Percentiles rank a stretch among this genome's conserved stretches.
These are phyloP conservation scores for Spatulosminthurus flaviceps DNA, from an alignment of 2,888 invertebrate genomes.

Conservation along the genomic window DNA sequence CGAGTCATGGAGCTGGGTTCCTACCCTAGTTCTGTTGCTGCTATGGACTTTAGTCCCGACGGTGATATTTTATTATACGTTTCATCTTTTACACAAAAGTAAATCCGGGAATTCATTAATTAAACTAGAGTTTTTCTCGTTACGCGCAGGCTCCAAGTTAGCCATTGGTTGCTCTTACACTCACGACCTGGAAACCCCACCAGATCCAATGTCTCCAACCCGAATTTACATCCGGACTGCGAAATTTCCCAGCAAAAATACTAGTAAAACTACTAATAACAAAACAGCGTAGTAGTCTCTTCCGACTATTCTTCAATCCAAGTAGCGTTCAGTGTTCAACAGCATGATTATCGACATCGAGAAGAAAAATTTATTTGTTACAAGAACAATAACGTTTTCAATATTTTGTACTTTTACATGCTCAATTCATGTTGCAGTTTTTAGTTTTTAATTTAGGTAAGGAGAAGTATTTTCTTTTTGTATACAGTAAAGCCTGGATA, in stretches of 20 bases:
- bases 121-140: not conserved
- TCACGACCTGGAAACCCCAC: conserved; percentile 44
- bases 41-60: conserved; percentile 45
- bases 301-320: too few species aligned
- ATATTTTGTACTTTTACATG: too few species aligned
- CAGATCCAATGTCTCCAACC: conserved; percentile 35
- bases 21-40: conserved; percentile 50
- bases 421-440: too few species aligned
- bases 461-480: too few species aligned
- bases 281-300: too few species aligned
- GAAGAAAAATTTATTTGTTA: too few species aligned
- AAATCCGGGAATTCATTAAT: not conserved
- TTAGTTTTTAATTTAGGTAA: too few species aligned
- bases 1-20: conserved; percentile 28
- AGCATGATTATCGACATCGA: too few species aligned
- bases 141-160: conserved; percentile 40
- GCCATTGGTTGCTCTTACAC: conserved; percentile 52
- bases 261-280: too few species aligned
- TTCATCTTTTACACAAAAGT: not conserved
- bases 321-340: too few species aligned
- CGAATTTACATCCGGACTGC: conserved; percentile 47
- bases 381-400: too few species aligned
- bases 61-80: conserved; percentile 31
- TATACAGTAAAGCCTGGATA: too few species aligned
- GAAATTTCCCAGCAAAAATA: not conserved